Evolutionary conservation across 2,888 invertebrate species (phyloP).

Genomic region (Cantharis nigra): DNA sequence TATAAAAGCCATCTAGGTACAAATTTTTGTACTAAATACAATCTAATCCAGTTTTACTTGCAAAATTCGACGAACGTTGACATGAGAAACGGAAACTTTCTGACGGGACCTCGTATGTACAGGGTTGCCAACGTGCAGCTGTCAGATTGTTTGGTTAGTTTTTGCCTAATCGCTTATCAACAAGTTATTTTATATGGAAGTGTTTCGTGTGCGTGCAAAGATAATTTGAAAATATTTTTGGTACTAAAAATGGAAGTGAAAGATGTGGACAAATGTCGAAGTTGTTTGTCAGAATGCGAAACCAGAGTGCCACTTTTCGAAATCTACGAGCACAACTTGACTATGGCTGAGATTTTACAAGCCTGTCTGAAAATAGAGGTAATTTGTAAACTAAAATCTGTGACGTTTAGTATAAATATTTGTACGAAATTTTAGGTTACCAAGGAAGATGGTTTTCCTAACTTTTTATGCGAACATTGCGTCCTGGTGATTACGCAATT

Average conservation of each 20-base stretch:
- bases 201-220: not conserved
- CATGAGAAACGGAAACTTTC: not conserved
- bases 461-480: conserved; percentile 29
- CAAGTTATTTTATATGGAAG: not conserved
- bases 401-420: not conserved
- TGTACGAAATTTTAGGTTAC: conserved; percentile 18
- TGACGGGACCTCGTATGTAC: not conserved
- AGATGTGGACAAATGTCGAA: conserved; percentile 27
- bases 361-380: conserved; percentile 30
- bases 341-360: conserved; percentile 30
- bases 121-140: not conserved
- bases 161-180: not conserved
- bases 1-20: too few relatives aligned
- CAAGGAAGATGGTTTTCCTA: conserved; percentile 26
- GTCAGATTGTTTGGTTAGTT: not conserved
- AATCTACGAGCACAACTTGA: conserved; percentile 31
- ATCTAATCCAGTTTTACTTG: too few relatives aligned
- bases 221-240: not conserved
- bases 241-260: conserved; percentile 25
- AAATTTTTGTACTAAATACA: too few relatives aligned
- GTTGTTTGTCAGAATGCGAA: conserved; percentile 28
- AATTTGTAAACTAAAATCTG: not conserved
- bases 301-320: conserved; percentile 30
- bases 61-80: too few relatives aligned
- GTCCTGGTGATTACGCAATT: conserved; percentile 30